Evolutionary conservation across 2,113 vertebrate genomes (phyloP), one percentile per base, ranked within the genome.

Genomic region (Dunckerocampus dactyliophorus): DNA sequence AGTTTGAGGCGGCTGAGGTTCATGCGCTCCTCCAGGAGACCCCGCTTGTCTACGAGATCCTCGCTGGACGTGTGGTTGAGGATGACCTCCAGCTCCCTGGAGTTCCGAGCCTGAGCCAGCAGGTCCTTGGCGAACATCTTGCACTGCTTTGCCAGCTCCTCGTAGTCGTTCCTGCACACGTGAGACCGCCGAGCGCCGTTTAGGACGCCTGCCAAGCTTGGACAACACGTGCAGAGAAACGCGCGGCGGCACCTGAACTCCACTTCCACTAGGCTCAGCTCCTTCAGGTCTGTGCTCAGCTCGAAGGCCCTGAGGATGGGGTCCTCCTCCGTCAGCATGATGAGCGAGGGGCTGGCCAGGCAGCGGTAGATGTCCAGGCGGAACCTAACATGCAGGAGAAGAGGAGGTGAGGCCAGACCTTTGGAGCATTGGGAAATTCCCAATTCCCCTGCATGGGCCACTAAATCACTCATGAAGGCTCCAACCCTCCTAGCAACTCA

Each of bases 51-150:
- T 24, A 96, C 72, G 0, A 92, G 94, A 43, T 98, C 95, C 69
- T 98, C 97, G 1, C 75, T 98, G 70, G 93, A 94, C 1, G 95
- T 97, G 76, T 98, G 96, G 77, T 99, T 99, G 62, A 99, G 88
- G 72, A 99, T 99, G 71, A 98, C 97, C 82, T 99, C 97, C 39
- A 99, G 90, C 80, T 99, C 97, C 20, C 96, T 90, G 4, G 97
- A 99, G 85, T 98, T 99, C 52, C 97, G 92, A n/a, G 97, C 97
- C 80, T 99, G 97, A 17, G 97, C 97, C 78, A 99, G 92, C 75
- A 99, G 90, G 83, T 99, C 96, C 86, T 99, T 99, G 88, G 97
- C 97, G 87, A 99, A 99, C 88, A 95, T 99, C 91, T 99, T 98
- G 72, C 97, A 99, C 69, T 99, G 96, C 63, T 94, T 94, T 8